Base-by-base conservation (phyloP, 2,113 vertebrate species). In the Athene noctua region DNA sequence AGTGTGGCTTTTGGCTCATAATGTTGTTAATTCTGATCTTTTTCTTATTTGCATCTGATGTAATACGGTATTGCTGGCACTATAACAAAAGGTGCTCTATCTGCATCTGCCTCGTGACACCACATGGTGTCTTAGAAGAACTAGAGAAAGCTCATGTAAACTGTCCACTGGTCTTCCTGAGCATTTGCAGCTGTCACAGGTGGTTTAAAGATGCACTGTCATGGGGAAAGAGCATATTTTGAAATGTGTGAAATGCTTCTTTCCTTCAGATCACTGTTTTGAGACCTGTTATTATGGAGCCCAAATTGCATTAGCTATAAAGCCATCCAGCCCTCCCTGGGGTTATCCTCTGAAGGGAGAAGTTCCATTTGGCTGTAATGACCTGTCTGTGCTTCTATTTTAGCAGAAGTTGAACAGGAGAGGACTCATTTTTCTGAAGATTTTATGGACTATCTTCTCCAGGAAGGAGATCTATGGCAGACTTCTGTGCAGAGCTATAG, bases 121-220 rank as follows among this genome's bases (percentile, higher is more conserved):
- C 20, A 55, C 0, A 0, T 1, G 1, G 19, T 18, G 15, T 36
- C 46, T 68, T 77, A 29, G 18, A 80, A 68, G 40, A 70, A 29
- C 18, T 27, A 25, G 13, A 73, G 32, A 36, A 73, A 79, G 54
- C 62, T 20, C 34, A 29, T 23, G 25, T 30, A 30, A 88, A 71
- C 11, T 25, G 27, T 54, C 27, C 36, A 16, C 5, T 54, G 30
- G 30, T 5, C 2, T 16, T 68, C 44, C 49, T 63, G n/a, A 72
- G 67, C 38, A 8, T 1, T 1, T 26, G 26, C 68, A 88, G 51
- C 29, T 81, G 46, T 19, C 40, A 73, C 55, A 57, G 44, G 13
- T 61, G 34, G 32, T 11, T 68, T 77, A 6, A 19, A 68, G 29
- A 17, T 15, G 51, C 51, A 5, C 15, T 47, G 49, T 15, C 38